These are phyloP conservation scores for Amphipoea lucens DNA, from an alignment of 2,888 invertebrate species.

Conservation along the genomic window DNA sequence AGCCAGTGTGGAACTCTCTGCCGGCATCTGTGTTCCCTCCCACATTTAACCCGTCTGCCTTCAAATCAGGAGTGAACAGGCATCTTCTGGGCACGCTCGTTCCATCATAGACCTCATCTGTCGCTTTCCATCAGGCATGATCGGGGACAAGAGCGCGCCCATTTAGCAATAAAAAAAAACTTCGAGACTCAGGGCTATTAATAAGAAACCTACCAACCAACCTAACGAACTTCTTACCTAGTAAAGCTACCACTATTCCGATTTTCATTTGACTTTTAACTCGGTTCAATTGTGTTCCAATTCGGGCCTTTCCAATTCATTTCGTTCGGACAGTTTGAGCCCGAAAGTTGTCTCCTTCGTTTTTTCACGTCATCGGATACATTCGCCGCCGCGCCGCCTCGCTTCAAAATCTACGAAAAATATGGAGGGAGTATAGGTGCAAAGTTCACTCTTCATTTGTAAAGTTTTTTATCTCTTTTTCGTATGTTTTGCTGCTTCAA, in stretches of 20 bases:
- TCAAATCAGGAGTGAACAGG: no score
- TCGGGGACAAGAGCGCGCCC: no score
- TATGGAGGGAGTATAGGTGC: neutral
- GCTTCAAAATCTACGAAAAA: slow-evolving; percentile 28
- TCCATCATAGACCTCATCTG: no score
- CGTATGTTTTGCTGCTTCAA: neutral
- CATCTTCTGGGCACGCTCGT: no score
- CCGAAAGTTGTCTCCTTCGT: slow-evolving; percentile 8
- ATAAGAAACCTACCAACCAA: no score
- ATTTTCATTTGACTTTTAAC: slow-evolving; percentile 25
- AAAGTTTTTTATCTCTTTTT: neutral
- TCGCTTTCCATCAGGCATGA: no score
- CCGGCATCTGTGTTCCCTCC: no score
- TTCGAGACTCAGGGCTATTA: no score
- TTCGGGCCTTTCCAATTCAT: slow-evolving; percentile 31
- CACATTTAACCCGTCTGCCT: no score
- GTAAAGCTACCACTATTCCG: neutral
- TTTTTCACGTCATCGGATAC: slow-evolving; percentile 41
- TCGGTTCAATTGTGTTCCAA: slow-evolving; percentile 1
- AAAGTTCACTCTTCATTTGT: slow-evolving; percentile 4
- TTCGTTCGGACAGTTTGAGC: slow-evolving; percentile 29
- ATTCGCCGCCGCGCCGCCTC: neutral
- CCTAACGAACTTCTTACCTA: no score
- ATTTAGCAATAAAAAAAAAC: no score
- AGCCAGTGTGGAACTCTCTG: no score